Percentiles rank a stretch among this genome's conserved stretches.
Evolutionary conservation across 2,888 invertebrate species (phyloP).

Genomic region (Eilema griseolum): DNA sequence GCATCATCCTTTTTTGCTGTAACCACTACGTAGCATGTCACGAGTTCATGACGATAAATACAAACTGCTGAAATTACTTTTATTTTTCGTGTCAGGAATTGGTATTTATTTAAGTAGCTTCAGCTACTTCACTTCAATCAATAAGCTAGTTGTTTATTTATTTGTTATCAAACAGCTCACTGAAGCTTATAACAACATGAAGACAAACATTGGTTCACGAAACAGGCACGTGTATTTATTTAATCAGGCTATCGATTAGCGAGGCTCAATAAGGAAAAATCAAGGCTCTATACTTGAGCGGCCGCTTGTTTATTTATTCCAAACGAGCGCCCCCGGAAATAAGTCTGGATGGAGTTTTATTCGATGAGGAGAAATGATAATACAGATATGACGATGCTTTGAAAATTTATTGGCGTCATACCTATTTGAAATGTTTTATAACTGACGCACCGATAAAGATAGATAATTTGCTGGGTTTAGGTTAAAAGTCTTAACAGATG

Average conservation of each 20-base stretch:
- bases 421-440: slow-evolving; percentile 14
- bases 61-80: no score
- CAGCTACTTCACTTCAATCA: neutral
- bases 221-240: slow-evolving; percentile 65
- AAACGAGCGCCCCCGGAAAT: slow-evolving; percentile 76
- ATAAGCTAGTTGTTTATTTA: neutral
- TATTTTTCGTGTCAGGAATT: neutral
- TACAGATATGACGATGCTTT: slow-evolving; percentile 32
- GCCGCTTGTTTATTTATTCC: slow-evolving; percentile 78
- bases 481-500: no score
- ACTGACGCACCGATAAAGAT: neutral
- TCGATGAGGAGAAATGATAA: slow-evolving; percentile 31
- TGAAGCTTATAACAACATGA: slow-evolving; percentile 22
- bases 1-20: no score
- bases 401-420: slow-evolving; percentile 21
- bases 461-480: no score
- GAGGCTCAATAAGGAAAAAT: slow-evolving; percentile 74
- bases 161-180: neutral
- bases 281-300: slow-evolving; percentile 66
- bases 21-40: no score
- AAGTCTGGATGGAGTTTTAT: slow-evolving; percentile 72
- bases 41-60: no score
- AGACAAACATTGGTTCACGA: slow-evolving; percentile 48
- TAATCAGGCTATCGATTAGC: slow-evolving; percentile 73
- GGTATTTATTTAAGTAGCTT: neutral